Percentiles rank a stretch among this genome's conserved stretches.
Conservation (phyloP, 64 coral and sea anemone species). For the Actinia tenebrosa region DNA sequence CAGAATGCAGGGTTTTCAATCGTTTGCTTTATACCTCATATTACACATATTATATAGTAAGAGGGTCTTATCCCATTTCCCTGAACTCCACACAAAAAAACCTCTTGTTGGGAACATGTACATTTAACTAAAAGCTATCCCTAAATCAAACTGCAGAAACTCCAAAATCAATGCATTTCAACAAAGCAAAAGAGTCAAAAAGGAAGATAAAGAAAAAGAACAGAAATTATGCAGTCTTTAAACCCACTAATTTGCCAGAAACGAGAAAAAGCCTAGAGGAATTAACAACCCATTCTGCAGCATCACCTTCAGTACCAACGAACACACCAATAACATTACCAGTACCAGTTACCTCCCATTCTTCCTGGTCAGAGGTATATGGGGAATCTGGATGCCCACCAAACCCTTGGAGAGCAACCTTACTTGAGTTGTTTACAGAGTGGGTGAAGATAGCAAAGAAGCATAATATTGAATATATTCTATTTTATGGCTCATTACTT, state of each 20-base stretch:
- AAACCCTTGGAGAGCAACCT: slow-evolving; percentile 46
- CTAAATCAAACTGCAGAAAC: background rate
- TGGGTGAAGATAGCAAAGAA: slow-evolving; percentile 51
- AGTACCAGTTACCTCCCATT: background rate
- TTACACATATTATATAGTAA: too few relatives aligned
- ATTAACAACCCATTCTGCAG: background rate
- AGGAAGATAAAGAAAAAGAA: background rate
- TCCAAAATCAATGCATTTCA: background rate
- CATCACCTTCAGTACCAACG: background rate
- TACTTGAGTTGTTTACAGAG: slow-evolving; percentile 25
- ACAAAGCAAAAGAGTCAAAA: background rate
- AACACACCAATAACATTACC: background rate
- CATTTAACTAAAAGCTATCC: too few relatives aligned
- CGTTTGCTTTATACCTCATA: too few relatives aligned
- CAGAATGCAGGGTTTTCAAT: too few relatives aligned
- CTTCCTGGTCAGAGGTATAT: slow-evolving; percentile 36
- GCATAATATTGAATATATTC: slow-evolving; percentile 58
- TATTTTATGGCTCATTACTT: slow-evolving; percentile 43
- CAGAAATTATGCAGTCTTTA: background rate
- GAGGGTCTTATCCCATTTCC: too few relatives aligned
- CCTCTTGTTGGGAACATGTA: too few relatives aligned
- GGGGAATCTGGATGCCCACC: slow-evolving; percentile 43
- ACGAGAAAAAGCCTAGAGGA: background rate
- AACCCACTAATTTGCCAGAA: background rate
- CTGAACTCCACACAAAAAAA: too few relatives aligned